phyloP scores from a whole-genome alignment of 1,140 invertebrate genomes.

The Drosophila miranda region DNA sequence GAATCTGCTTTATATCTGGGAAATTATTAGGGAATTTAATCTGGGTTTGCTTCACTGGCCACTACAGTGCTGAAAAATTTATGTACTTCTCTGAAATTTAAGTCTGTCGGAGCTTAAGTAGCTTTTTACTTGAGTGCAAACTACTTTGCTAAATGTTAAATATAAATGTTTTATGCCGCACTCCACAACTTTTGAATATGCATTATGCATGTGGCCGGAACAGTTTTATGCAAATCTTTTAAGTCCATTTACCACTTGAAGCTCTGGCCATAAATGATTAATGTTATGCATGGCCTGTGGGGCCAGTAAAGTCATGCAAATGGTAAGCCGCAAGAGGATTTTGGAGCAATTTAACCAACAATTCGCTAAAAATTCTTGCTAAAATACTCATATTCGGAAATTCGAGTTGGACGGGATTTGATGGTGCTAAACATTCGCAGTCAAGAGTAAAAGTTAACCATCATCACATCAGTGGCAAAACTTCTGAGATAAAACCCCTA shows the following conservation, averaged over 20 bases:
- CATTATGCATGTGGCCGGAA: slow-evolving; percentile 59
- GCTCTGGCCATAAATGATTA: slow-evolving; percentile 60
- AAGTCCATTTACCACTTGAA: slow-evolving; percentile 69
- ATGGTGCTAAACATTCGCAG: neutral
- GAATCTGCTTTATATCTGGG: too few species aligned
- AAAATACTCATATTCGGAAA: neutral
- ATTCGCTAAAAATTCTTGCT: slow-evolving; percentile 7
- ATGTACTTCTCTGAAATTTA: too few species aligned
- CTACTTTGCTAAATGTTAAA: neutral
- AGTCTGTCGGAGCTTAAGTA: too few species aligned
- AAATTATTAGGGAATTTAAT: too few species aligned
- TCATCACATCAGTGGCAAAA: neutral
- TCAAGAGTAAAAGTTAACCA: neutral
- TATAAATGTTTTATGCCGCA: slow-evolving; percentile 7
- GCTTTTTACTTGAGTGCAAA: neutral
- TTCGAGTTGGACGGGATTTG: too few species aligned
- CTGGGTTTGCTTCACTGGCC: too few species aligned
- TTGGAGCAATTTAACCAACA: slow-evolving; percentile 6
- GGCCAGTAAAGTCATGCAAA: neutral
- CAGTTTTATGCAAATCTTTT: slow-evolving; percentile 66
- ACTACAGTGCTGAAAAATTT: too few species aligned
- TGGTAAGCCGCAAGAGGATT: slow-evolving; percentile 13
- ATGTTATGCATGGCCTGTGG: slow-evolving; percentile 11
- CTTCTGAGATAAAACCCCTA: too few species aligned
- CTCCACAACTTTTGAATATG: slow-evolving; percentile 24